Evolutionary conservation across 2,888 invertebrate species (phyloP), one percentile per base, ranked within the genome.

Genomic region (Octonoba sinensis): DNA sequence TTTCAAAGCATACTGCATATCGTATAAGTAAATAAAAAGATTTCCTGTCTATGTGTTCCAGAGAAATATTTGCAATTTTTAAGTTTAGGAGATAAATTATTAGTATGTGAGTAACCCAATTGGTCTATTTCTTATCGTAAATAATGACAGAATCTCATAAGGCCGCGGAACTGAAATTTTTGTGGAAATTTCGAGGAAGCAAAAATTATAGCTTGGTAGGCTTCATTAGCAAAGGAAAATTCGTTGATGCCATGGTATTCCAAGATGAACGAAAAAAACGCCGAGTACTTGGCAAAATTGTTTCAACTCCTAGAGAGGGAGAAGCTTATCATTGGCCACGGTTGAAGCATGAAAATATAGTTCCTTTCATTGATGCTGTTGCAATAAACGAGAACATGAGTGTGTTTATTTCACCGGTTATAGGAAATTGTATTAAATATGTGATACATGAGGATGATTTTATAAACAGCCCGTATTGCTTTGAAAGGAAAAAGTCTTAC

Each of bases 261-360:
- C 36, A 73, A n/a, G 79, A 79, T 49, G 18, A 69, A 24, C 36
- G 27, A 20, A 66, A 69, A 36, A 6, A 44, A 1, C 44, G 36
- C 2, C 46, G 51, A 13, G 73, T 69, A 13, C 62, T 59, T 3
- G 79, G 79, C 16, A 79, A 73, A 57, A 27, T 79, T 24, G 67
- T 79, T 8, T 11, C 56, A 8, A 60, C 60, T 8, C 62, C 79
- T 1, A 20, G 44, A 47, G 73, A 73, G 60, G 79, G 79, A 1
- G 79, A 79, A 69, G 67, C 72, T 16, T 79, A 79, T 47, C 79
- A 79, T 13, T 79, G 79, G 79, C 73, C 79, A 2, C 47, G 67
- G 13, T 36, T 79, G 24, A 15, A 62, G 12, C 79, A 79, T 62
- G 73, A 64, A 69, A 79, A 79, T 27, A 20, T 79, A n/a, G 56